Percentiles rank a stretch among this genome's conserved stretches.
These are phyloP conservation scores for Crenuchus spilurus DNA, from an alignment of 2,797 vertebrate species.

Conservation along the genomic window DNA sequence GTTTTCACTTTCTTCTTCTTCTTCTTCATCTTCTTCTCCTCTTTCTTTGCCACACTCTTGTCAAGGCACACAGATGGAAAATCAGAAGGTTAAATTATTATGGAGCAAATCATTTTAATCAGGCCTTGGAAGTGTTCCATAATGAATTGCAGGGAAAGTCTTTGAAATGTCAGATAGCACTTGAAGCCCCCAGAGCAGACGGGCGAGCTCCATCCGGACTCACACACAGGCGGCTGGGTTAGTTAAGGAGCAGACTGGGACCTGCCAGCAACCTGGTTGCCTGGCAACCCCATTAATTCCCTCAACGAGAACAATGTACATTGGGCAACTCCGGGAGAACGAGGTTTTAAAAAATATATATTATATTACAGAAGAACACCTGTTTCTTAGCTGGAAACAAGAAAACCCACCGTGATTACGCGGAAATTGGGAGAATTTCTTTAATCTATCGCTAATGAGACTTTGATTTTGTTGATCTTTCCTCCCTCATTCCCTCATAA, in stretches of 20 bases:
- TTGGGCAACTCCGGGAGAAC: slow-evolving; percentile 59
- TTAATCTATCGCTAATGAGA: slow-evolving; percentile 47
- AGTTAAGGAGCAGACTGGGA: slow-evolving; percentile 56
- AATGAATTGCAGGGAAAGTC: slow-evolving; percentile 61
- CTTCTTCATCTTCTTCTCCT: background rate
- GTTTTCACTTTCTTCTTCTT: slow-evolving; percentile 5
- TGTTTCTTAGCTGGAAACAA: slow-evolving; percentile 53
- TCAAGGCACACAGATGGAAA: slow-evolving; percentile 59
- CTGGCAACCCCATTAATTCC: slow-evolving; percentile 71
- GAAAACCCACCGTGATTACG: slow-evolving; percentile 57
- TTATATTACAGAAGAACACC: slow-evolving; percentile 62
- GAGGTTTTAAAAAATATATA: slow-evolving; percentile 45
- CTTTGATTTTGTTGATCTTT: slow-evolving; percentile 43
- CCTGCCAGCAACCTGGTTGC: slow-evolving; percentile 70
- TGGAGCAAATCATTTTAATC: slow-evolving; percentile 66
- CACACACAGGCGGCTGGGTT: slow-evolving; percentile 55
- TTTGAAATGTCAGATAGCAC: slow-evolving; percentile 64
- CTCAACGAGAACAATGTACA: slow-evolving; percentile 62
- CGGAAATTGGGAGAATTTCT: slow-evolving; percentile 49
- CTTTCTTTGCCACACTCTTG: slow-evolving; percentile 5
- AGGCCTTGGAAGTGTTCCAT: slow-evolving; percentile 60
- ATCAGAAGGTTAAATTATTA: slow-evolving; percentile 66
- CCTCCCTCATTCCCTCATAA: slow-evolving; percentile 52
- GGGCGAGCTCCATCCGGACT: slow-evolving; percentile 40
- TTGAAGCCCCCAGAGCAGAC: slow-evolving; percentile 58